These are phyloP conservation scores for Keiferia lycopersicella DNA, from an alignment of 2,888 invertebrate species.

Conservation along the genomic window DNA sequence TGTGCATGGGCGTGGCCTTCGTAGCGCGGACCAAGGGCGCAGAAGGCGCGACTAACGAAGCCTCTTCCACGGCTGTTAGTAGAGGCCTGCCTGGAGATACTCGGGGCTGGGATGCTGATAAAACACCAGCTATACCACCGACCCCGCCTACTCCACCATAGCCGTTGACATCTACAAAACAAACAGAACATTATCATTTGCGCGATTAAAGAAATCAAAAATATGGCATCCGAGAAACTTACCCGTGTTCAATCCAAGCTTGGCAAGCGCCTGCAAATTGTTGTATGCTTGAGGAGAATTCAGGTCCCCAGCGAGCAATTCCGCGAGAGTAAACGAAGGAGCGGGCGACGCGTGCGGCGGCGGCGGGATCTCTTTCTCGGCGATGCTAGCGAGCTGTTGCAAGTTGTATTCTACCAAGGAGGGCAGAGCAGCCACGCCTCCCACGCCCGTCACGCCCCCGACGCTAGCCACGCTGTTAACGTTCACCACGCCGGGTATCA, in stretches of 20 bases:
- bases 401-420: constrained; percentile 94
- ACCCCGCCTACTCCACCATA: constrained; percentile 69
- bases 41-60: constrained; percentile 70
- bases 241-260: constrained; percentile 89
- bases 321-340: constrained; percentile 88
- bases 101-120: constrained; percentile 75
- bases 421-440: constrained; percentile 68
- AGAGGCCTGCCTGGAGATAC: constrained; percentile 74
- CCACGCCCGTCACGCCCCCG: constrained; percentile 47
- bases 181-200: not conserved
- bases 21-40: constrained; percentile 83
- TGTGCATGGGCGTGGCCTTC: constrained; percentile 92
- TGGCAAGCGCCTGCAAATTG: constrained; percentile 94
- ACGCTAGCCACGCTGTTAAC: constrained; percentile 62
- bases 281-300: constrained; percentile 89
- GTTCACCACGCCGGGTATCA: constrained; percentile 60
- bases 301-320: constrained; percentile 87
- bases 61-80: constrained; percentile 71
- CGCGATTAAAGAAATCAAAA: no score
- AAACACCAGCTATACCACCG: constrained; percentile 70
- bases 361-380: constrained; percentile 84
- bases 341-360: constrained; percentile 79
- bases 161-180: constrained; percentile 70
- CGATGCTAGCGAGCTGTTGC: constrained; percentile 90
- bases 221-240: constrained; percentile 42